phyloP scores from a whole-genome alignment of 2,888 invertebrate species.

The Suillia variegata region DNA sequence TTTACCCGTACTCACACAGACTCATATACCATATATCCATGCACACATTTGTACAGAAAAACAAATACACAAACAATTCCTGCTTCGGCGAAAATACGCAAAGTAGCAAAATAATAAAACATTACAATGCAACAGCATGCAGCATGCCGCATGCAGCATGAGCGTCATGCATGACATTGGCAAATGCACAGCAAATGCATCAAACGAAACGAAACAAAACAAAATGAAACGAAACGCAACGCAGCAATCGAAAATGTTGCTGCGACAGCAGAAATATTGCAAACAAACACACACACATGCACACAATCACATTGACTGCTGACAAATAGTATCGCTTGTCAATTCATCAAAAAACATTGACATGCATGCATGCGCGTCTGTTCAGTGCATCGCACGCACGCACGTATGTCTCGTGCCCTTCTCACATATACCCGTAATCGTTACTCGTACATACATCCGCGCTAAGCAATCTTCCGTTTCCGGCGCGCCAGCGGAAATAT shows the following conservation, averaged over 20 bases:
- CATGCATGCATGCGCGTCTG: slow-evolving; percentile 14
- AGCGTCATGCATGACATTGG: slow-evolving; percentile 29
- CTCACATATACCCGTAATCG: slow-evolving; percentile 33
- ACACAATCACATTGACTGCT: slow-evolving; percentile 58
- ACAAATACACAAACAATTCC: too few relatives aligned
- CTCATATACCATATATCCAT: slow-evolving; percentile 17
- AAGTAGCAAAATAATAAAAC: too few relatives aligned
- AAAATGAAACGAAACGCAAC: too few relatives aligned
- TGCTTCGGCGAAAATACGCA: too few relatives aligned
- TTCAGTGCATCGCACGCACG: too few relatives aligned
- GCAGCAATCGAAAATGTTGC: slow-evolving; percentile 24
- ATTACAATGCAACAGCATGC: too few relatives aligned
- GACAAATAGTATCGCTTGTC: slow-evolving; percentile 61
- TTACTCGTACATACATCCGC: slow-evolving; percentile 27
- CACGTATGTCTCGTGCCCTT: too few relatives aligned
- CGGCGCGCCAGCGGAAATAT: slow-evolving; percentile 1
- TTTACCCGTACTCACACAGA: slow-evolving; percentile 27
- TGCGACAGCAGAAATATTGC: slow-evolving; percentile 50
- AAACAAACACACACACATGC: too few relatives aligned
- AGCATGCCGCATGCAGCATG: slow-evolving; percentile 15
- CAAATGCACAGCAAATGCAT: slow-evolving; percentile 11
- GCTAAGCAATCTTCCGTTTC: slow-evolving; percentile 38
- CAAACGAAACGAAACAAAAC: slow-evolving; percentile 14
- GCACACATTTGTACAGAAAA: background rate
- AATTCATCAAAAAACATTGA: slow-evolving; percentile 55